These are phyloP conservation scores for Sarcophaga caerulescens DNA, from an alignment of 2,888 invertebrate species.

Conservation along the genomic window DNA sequence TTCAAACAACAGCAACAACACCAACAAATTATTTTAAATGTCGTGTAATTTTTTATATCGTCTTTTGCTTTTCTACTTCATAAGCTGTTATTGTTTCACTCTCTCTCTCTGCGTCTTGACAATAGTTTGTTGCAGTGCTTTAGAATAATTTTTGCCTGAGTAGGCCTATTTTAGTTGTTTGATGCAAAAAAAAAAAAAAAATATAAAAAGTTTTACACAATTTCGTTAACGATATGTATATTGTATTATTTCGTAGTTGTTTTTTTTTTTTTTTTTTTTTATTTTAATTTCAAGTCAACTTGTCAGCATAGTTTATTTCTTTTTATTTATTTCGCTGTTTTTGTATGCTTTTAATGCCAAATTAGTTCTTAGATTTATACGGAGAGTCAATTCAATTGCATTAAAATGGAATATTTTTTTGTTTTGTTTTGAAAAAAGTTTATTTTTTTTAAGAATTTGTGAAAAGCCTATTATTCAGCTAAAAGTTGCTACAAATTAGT, in stretches of 20 bases:
- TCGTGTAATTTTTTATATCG: slow-evolving; percentile 58
- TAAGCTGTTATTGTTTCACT: slow-evolving; percentile 37
- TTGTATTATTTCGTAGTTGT: slow-evolving; percentile 11
- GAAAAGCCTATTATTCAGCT: background rate
- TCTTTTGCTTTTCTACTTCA: background rate
- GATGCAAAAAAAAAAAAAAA: slow-evolving; percentile 49
- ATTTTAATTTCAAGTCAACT: slow-evolving; percentile 52
- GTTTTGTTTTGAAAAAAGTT: background rate
- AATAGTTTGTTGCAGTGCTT: slow-evolving; percentile 62
- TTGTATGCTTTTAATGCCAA: slow-evolving; percentile 57
- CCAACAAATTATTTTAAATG: slow-evolving; percentile 59
- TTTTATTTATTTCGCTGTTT: slow-evolving; percentile 8
- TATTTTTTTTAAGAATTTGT: slow-evolving; percentile 13
- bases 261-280: slow-evolving; percentile 29
- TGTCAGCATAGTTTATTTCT: slow-evolving; percentile 55
- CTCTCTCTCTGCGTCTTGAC: slow-evolving; percentile 19
- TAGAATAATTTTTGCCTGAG: slow-evolving; percentile 71
- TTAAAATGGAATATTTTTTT: slow-evolving; percentile 32
- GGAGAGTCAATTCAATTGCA: slow-evolving; percentile 37
- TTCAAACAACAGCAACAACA: slow-evolving; percentile 46
- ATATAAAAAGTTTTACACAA: slow-evolving; percentile 43
- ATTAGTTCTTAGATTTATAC: slow-evolving; percentile 28
- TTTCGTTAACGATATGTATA: slow-evolving; percentile 22
- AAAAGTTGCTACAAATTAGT: slow-evolving; percentile 17
- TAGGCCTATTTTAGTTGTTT: slow-evolving; percentile 66